Evolutionary conservation across 2,888 invertebrate genomes (phyloP).

Genomic region (Gandaritis pyraliata): DNA sequence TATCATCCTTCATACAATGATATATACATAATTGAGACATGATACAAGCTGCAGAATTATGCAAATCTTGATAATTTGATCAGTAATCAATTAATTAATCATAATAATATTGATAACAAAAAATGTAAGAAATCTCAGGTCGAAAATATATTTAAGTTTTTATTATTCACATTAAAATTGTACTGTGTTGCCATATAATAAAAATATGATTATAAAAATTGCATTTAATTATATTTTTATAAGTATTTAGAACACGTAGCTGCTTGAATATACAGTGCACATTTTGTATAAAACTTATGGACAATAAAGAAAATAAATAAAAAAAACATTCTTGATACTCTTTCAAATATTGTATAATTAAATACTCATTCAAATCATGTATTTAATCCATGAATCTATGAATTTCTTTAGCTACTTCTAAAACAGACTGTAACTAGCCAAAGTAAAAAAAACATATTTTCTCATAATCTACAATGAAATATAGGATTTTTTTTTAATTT

Average conservation of each 20-base stretch:
- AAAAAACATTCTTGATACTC: constrained; percentile 1
- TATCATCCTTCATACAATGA: no score
- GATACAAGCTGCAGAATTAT: no score
- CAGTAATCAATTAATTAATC: no score
- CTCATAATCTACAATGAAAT: background rate
- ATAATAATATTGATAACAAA: no score
- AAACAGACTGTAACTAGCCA: constrained; percentile 8
- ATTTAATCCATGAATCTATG: no score
- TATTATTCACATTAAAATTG: constrained; percentile 26
- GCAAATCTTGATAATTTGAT: no score
- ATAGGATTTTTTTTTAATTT: background rate
- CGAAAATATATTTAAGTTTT: background rate
- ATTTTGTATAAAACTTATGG: constrained; percentile 17
- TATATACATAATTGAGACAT: no score
- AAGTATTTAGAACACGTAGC: constrained; percentile 49
- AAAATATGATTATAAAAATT: constrained; percentile 50
- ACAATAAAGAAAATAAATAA: constrained; percentile 18
- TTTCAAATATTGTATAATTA: background rate
- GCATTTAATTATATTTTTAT: constrained; percentile 74
- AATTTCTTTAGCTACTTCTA: background rate
- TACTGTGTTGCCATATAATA: constrained; percentile 59
- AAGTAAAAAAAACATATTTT: constrained; percentile 12
- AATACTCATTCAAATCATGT: constrained; percentile 11
- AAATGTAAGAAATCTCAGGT: background rate
- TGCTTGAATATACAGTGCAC: constrained; percentile 21